Evolutionary conservation across 2,797 vertebrate genomes (phyloP).

Genomic region (Esox masquinongy): DNA sequence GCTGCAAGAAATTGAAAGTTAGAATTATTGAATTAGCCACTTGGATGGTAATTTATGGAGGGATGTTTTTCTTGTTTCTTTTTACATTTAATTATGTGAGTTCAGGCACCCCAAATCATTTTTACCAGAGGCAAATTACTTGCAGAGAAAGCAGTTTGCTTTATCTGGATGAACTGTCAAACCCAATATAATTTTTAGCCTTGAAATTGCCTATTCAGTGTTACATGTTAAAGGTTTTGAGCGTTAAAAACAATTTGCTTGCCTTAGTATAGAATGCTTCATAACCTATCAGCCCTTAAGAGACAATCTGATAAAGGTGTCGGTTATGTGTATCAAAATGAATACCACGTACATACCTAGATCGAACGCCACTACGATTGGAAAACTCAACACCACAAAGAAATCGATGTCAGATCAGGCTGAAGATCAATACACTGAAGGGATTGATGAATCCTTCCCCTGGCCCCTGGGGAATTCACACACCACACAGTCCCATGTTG

Average conservation of each 20-base stretch:
- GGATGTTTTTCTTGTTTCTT: background rate
- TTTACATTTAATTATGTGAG: background rate
- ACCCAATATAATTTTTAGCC: constrained; percentile 11
- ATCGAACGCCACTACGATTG: constrained; percentile 42
- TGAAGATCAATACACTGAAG: constrained; percentile 56
- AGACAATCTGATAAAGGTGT: background rate
- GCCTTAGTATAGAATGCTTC: constrained; percentile 12
- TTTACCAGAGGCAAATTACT: too few species aligned
- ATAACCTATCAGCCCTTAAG: constrained; percentile 20
- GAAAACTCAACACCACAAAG: constrained; percentile 37
- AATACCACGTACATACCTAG: background rate
- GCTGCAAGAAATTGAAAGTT: constrained; percentile 21
- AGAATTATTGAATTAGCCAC: constrained; percentile 35
- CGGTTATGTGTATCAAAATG: background rate
- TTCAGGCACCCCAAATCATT: background rate
- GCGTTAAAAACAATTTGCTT: background rate
- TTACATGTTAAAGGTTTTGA: constrained; percentile 7
- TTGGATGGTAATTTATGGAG: constrained; percentile 36
- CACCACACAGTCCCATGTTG: background rate
- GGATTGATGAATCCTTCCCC: constrained; percentile 14
- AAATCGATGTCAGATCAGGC: constrained; percentile 58
- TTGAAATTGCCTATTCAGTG: constrained; percentile 15
- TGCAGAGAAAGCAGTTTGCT: background rate
- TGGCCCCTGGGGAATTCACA: constrained; percentile 55
- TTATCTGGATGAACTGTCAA: constrained; percentile 8